These are phyloP conservation scores for Drosophila simulans DNA, from an alignment of 1,140 invertebrate species.

Conservation along the genomic window DNA sequence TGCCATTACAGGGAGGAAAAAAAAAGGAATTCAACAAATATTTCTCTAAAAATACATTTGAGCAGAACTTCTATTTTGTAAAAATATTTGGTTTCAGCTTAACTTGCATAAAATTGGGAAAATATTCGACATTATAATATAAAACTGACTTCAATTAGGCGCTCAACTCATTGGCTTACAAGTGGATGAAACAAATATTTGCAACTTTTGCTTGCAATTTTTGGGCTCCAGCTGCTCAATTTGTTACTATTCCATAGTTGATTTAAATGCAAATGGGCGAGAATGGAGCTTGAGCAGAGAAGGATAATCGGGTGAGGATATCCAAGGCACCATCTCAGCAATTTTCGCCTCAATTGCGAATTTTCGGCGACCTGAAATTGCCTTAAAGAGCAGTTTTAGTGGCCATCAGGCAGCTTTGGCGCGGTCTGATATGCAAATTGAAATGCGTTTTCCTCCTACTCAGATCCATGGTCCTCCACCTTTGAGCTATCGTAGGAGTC, in stretches of 20 bases:
- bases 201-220: slow-evolving; percentile 1
- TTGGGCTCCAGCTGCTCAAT: slow-evolving; percentile 14
- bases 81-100: no score
- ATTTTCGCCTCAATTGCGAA: slow-evolving; percentile 29
- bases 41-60: background rate
- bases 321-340: slow-evolving; percentile 21
- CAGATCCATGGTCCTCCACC: no score
- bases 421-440: slow-evolving; percentile 72
- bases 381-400: slow-evolving; percentile 32
- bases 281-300: background rate
- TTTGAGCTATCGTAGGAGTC: background rate
- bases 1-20: background rate
- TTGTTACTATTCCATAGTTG: slow-evolving; percentile 19
- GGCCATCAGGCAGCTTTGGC: slow-evolving; percentile 33
- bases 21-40: background rate
- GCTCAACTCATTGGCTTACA: background rate
- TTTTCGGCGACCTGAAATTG: slow-evolving; percentile 29
- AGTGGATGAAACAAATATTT: slow-evolving; percentile 6
- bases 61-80: no score
- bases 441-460: slow-evolving; percentile 56
- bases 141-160: background rate
- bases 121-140: background rate
- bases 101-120: background rate
- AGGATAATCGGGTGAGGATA: slow-evolving; percentile 37
- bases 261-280: slow-evolving; percentile 72